Base-by-base conservation (phyloP, 2,113 vertebrate genomes). In the Podocnemis expansa region DNA sequence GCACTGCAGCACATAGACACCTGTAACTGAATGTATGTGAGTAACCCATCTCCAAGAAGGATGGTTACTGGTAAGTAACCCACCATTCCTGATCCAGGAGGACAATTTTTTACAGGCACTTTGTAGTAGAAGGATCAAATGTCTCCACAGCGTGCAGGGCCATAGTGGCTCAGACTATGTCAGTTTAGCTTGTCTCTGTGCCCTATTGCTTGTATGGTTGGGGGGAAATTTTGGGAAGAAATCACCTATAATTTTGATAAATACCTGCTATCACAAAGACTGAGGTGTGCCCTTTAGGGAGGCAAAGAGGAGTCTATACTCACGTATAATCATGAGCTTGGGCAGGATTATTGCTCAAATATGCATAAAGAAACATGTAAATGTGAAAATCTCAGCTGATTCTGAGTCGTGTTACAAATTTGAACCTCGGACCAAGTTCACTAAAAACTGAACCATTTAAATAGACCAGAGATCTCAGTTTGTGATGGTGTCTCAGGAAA, bases 231-330 rank as follows among this genome's bases (percentile, higher is more conserved):
- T 43, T 47, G 0, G 8, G 78, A 25, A 91, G 87, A 87, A 21
- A 87, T 88, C 91, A 76, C 79, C 82, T 93, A 78, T 34, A 80
- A 1, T 93, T 92, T 87, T 93, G 16, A 21, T 38, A 94, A 82
- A 84, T 1, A 0, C 24, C 51, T 12, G 88, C 84, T 84, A 29
- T 84, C 83, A 88, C 14, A 31, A 38, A 4, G 38, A 85, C 47
- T 84, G 47, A 91, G 82, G 91, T 88, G 56, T 14, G 80, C 82
- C 89, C 91, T 91, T 96, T 96, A 82, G 58, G 82, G 51, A 2
- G 16, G 82, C 63, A 63, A 34, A 93, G 88, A 0, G 60, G 16
- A 75, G 82, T 14, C 25, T 93, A 25, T 84, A 2, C 81, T 89
- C 25, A 0, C 10, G 12, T 31, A 10, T 0, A 3, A 91, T 38